These are phyloP conservation scores for Grantiella picta DNA, from an alignment of 2,113 vertebrate species.

Conservation along the genomic window DNA sequence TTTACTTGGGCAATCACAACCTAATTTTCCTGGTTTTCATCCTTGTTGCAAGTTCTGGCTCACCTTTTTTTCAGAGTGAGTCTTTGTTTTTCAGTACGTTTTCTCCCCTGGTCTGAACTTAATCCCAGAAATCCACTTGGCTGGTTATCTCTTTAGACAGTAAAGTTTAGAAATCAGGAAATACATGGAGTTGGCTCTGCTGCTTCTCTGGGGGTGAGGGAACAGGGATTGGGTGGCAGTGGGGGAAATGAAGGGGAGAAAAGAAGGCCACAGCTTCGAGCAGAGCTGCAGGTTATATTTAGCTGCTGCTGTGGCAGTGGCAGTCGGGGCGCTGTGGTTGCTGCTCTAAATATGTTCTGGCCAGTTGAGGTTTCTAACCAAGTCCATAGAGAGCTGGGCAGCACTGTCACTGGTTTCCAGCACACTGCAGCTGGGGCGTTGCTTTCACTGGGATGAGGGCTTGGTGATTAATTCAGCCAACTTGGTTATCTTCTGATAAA, in stretches of 20 bases:
- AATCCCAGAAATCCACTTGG: constrained; percentile 28
- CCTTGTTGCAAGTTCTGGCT: not conserved
- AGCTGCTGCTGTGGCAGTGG: not conserved
- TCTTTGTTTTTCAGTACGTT: not conserved
- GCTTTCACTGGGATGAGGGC: not conserved
- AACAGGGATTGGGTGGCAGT: not conserved
- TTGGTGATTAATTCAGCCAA: not conserved
- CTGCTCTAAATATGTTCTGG: constrained; percentile 4
- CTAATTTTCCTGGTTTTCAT: not conserved
- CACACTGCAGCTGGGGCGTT: not conserved
- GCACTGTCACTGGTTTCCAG: not conserved
- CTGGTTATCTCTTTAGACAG: not conserved
- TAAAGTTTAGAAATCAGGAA: constrained; percentile 47
- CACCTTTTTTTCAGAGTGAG: constrained; percentile 5
- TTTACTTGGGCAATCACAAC: not conserved
- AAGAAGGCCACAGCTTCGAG: not conserved
- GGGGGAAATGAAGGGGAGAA: constrained; percentile 7
- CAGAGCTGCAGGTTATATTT: constrained; percentile 32
- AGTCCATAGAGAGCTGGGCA: not conserved
- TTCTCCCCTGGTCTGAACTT: constrained; percentile 1
- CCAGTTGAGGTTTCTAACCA: not conserved
- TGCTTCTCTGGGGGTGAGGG: not conserved
- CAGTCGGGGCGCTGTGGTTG: not conserved
- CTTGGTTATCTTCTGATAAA: not conserved
- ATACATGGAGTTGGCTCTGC: not conserved